Percentiles rank a stretch among this genome's conserved stretches.
phyloP scores from a whole-genome alignment of 2,888 invertebrate genomes.

The Anarsia innoxiella region DNA sequence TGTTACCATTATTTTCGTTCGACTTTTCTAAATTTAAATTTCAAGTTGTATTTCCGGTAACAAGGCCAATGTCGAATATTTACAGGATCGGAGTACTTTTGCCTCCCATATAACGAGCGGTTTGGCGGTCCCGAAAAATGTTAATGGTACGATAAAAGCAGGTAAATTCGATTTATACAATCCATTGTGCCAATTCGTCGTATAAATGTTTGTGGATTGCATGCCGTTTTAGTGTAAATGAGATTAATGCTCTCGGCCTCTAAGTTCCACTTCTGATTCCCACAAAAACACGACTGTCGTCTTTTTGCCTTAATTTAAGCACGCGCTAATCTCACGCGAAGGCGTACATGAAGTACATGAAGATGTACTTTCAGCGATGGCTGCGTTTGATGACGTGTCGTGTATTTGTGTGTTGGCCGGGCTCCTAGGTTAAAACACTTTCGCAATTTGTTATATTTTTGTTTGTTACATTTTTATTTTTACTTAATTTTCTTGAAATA shows the following conservation, averaged over 20 bases:
- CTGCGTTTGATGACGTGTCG: no score
- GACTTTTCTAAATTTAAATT: background rate
- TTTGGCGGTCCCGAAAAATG: slow-evolving; percentile 71
- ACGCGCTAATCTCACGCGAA: no score
- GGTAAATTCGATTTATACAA: slow-evolving; percentile 33
- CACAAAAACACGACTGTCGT: no score
- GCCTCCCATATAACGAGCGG: slow-evolving; percentile 84
- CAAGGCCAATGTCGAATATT: slow-evolving; percentile 9
- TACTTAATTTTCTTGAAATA: slow-evolving; percentile 13
- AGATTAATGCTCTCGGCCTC: background rate
- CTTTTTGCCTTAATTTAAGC: no score
- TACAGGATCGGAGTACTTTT: slow-evolving; percentile 80
- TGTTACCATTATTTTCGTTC: no score
- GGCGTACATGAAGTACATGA: no score
- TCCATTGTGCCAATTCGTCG: slow-evolving; percentile 22
- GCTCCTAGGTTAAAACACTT: no score
- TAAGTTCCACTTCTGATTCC: no score
- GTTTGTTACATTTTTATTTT: no score
- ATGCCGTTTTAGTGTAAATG: background rate
- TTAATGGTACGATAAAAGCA: slow-evolving; percentile 35
- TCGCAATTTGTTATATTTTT: no score
- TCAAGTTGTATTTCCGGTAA: background rate
- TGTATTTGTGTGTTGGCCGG: no score
- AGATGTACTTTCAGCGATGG: no score
- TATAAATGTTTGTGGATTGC: background rate